Conservation (phyloP, 2,888 invertebrate genomes). For the Dryadula phaetusa region DNA sequence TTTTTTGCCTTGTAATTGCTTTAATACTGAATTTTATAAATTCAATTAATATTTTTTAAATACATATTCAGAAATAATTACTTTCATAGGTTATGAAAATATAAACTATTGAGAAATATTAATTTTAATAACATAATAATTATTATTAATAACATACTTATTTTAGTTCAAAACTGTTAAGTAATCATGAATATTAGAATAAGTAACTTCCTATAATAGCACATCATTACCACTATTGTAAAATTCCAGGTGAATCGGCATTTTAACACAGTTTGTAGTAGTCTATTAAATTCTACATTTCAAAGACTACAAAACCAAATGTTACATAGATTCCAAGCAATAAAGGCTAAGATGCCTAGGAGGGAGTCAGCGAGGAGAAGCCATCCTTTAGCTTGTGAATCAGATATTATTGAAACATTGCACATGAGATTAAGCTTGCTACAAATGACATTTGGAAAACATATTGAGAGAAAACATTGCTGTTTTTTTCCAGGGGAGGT, state of each 20-base stretch:
- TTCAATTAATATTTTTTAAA: no score
- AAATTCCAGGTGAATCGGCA: slow-evolving; percentile 89
- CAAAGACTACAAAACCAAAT: slow-evolving; percentile 93
- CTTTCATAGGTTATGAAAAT: no score
- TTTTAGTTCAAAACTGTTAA: no score
- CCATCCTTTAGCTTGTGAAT: slow-evolving; percentile 95
- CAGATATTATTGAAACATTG: slow-evolving; percentile 96
- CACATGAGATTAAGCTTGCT: slow-evolving; percentile 95
- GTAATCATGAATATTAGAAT: neutral
- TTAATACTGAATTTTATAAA: neutral
- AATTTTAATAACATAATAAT: no score
- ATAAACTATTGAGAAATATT: no score
- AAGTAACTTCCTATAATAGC: neutral
- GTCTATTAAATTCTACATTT: slow-evolving; percentile 93
- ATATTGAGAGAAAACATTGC: slow-evolving; percentile 96
- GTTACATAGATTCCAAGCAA: slow-evolving; percentile 92
- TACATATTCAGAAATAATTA: no score
- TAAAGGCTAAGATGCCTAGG: slow-evolving; percentile 96
- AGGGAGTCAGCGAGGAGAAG: slow-evolving; percentile 95
- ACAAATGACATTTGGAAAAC: slow-evolving; percentile 97
- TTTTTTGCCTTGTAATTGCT: no score
- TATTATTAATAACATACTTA: no score
- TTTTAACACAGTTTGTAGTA: slow-evolving; percentile 92
- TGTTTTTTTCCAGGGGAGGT: slow-evolving; percentile 98
- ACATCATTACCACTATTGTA: neutral